Evolutionary conservation across 2,113 vertebrate species (phyloP).

Genomic region (Cavia aperea): DNA sequence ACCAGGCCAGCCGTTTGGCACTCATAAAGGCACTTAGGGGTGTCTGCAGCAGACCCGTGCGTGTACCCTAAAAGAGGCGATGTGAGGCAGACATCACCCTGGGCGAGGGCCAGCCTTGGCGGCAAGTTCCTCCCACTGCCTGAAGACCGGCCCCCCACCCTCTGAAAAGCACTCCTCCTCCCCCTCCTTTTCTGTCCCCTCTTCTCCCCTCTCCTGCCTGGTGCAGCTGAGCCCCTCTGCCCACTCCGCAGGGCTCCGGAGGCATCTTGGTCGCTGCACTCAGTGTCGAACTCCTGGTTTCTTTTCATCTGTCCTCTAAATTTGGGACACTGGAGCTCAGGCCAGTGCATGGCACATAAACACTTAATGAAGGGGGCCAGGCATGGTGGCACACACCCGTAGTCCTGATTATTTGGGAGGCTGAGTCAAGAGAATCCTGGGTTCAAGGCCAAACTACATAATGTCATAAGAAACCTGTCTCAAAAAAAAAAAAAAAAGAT

Average conservation of each 20-base stretch:
- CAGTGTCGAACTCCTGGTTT: too few relatives aligned
- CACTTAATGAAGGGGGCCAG: not conserved
- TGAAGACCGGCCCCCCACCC: not conserved
- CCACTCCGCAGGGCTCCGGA: rapidly evolving
- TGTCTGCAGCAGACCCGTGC: not conserved
- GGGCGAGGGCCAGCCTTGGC: not conserved
- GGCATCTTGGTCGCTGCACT: not conserved
- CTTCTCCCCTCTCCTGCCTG: not conserved
- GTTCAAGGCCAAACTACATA: not conserved
- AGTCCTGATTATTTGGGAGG: not conserved
- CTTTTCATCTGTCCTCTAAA: not conserved
- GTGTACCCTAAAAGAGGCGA: not conserved
- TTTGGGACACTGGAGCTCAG: not conserved
- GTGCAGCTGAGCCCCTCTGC: not conserved
- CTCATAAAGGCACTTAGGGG: not conserved
- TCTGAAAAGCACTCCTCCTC: not conserved
- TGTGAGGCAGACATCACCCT: not conserved
- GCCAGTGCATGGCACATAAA: not conserved
- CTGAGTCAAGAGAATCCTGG: not conserved
- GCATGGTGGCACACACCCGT: not conserved
- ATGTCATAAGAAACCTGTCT: not conserved
- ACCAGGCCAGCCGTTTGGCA: not conserved
- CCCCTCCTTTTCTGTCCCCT: too few relatives aligned
- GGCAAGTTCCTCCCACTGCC: not conserved
- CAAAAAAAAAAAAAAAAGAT: not conserved